These are phyloP conservation scores for Pantelozetes paolii DNA, from an alignment of 2,888 invertebrate species.

Conservation along the genomic window DNA sequence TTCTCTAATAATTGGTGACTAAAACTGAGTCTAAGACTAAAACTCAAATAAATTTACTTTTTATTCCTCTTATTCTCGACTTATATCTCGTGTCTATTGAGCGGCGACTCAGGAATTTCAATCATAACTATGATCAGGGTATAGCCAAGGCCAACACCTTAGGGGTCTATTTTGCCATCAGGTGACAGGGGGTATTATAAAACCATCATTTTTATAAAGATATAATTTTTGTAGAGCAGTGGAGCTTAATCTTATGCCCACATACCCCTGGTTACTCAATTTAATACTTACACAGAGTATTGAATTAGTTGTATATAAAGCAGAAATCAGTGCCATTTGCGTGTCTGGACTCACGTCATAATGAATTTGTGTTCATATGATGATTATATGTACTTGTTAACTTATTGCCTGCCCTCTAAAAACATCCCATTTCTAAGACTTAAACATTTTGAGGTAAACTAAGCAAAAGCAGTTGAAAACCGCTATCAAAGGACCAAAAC, in stretches of 20 bases:
- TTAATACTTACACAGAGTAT: background rate
- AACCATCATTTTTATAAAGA: no score
- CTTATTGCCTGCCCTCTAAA: background rate
- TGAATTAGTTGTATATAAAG: background rate
- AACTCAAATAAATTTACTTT: background rate
- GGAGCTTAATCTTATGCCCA: no score
- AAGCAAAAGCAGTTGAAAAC: background rate
- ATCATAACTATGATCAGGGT: background rate
- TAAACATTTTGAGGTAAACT: no score
- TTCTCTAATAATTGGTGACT: constrained; percentile 21
- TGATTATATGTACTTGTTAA: background rate
- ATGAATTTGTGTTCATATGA: constrained; percentile 25
- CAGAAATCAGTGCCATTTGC: background rate
- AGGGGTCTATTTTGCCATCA: no score
- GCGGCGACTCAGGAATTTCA: constrained; percentile 11
- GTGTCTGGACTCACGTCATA: constrained; percentile 25
- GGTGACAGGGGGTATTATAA: no score
- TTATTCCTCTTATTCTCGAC: background rate
- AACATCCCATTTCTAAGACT: background rate
- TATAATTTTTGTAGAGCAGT: no score
- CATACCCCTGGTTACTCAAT: no score
- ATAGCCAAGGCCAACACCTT: no score
- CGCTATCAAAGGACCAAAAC: constrained; percentile 18
- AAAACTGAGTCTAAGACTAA: background rate
- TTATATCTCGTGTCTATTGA: background rate